These are phyloP conservation scores for Dynastes tityus DNA, from an alignment of 2,888 invertebrate species.

Conservation along the genomic window DNA sequence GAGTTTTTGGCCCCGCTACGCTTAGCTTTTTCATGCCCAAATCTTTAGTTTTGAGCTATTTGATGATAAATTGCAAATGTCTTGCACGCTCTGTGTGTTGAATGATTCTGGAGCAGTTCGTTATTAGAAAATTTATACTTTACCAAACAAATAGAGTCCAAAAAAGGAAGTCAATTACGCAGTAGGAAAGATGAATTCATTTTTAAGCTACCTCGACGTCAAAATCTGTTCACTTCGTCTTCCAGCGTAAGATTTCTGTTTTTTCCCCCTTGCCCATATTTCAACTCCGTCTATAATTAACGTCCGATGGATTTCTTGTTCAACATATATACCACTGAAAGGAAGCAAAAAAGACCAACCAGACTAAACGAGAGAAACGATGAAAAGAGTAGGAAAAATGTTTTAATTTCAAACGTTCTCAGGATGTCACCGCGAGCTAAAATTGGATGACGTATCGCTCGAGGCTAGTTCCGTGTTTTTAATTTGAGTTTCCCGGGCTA, in stretches of 20 bases:
- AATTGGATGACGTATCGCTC: conserved; percentile 33
- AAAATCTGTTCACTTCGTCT: background rate
- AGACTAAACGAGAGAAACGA: background rate
- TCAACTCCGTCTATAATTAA: conserved; percentile 20
- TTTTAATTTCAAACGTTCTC: conserved; percentile 34
- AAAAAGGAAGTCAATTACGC: background rate
- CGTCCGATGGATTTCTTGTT: conserved; percentile 19
- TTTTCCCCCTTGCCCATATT: background rate
- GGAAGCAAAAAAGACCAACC: background rate
- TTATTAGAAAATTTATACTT: too few relatives aligned
- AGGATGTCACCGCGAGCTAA: background rate
- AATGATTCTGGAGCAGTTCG: too few relatives aligned
- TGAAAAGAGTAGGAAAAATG: conserved; percentile 5
- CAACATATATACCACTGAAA: background rate
- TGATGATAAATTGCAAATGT: too few relatives aligned
- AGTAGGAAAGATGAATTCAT: conserved; percentile 17
- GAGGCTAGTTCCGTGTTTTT: conserved; percentile 28
- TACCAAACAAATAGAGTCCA: background rate
- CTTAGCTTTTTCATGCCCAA: too few relatives aligned
- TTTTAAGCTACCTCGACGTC: conserved; percentile 14
- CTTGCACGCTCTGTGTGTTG: too few relatives aligned
- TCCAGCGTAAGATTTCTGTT: background rate
- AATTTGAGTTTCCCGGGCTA: conserved; percentile 24
- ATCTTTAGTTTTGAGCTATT: too few relatives aligned
- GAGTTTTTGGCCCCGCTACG: too few relatives aligned